phyloP scores from a whole-genome alignment of 2,888 invertebrate genomes.

The Anthophora plumipes region DNA sequence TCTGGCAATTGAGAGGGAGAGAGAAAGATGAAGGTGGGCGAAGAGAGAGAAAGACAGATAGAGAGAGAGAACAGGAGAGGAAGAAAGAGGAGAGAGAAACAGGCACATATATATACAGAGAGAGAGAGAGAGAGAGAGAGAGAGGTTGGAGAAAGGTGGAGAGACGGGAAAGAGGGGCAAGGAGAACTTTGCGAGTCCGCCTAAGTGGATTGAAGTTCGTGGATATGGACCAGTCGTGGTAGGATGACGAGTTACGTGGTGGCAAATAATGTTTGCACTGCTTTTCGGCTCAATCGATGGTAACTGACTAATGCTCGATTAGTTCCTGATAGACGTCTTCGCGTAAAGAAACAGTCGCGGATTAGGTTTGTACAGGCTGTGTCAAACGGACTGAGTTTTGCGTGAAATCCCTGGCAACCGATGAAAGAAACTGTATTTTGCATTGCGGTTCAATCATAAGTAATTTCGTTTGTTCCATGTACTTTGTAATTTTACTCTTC shows the following conservation, averaged over 20 bases:
- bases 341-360: conserved; percentile 36
- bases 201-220: conserved; percentile 81
- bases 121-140: neutral
- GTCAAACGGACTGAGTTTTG: conserved; percentile 7
- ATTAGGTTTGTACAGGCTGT: conserved; percentile 1
- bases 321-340: conserved; percentile 59
- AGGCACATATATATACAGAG: too few species aligned
- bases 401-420: too few species aligned
- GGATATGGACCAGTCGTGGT: conserved; percentile 72
- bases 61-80: neutral
- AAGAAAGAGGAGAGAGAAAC: neutral
- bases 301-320: conserved; percentile 71
- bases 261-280: conserved; percentile 74
- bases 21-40: conserved; percentile 10
- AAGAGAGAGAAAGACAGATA: neutral
- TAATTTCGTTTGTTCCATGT: too few species aligned
- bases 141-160: neutral
- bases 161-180: conserved; percentile 47
- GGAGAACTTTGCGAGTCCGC: conserved; percentile 78
- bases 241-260: conserved; percentile 72
- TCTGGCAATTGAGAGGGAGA: conserved; percentile 73
- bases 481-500: too few species aligned
- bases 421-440: too few species aligned
- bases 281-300: conserved; percentile 69
- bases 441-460: too few species aligned